A percentile compares a stretch with the other conserved stretches of the same genome.
Conservation (phyloP, 2,113 vertebrate species). For the Haliaeetus leucogaster region DNA sequence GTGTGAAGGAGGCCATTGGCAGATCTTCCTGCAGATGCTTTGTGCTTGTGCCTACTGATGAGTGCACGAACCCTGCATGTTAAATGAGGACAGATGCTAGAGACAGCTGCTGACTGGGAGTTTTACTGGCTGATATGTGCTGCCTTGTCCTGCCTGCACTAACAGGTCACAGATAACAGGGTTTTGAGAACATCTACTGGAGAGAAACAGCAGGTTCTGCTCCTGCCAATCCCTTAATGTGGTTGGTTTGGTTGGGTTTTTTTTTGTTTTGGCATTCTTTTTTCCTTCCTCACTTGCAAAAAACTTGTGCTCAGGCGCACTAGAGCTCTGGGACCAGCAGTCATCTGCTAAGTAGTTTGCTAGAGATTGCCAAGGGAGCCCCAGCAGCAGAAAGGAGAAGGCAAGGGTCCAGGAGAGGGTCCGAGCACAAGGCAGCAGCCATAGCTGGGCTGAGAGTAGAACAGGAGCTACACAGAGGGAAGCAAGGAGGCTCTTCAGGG, state of each 20-base stretch:
- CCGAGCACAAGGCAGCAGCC: not conserved
- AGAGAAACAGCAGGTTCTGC: not conserved
- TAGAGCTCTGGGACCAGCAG: not conserved
- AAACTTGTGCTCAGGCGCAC: not conserved
- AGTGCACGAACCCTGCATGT: not conserved
- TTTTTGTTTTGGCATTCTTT: fast-evolving
- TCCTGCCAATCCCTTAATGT: not conserved
- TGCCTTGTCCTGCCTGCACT: not conserved
- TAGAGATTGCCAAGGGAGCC: not conserved
- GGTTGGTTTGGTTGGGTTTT: too few relatives aligned
- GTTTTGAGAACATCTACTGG: not conserved
- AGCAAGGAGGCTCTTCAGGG: not conserved
- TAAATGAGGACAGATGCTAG: not conserved
- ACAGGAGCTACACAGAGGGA: not conserved
- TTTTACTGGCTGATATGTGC: not conserved
- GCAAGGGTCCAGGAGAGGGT: not conserved
- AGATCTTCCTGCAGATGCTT: not conserved
- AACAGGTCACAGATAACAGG: not conserved
- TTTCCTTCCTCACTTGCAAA: not conserved
- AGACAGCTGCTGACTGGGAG: not conserved
- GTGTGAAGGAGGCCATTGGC: not conserved
- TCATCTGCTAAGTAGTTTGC: not conserved
- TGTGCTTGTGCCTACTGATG: not conserved
- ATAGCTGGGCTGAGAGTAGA: not conserved
- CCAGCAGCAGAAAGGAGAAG: not conserved